phyloP scores from a whole-genome alignment of 2,888 invertebrate genomes.

The Barypeithes pellucidus region DNA sequence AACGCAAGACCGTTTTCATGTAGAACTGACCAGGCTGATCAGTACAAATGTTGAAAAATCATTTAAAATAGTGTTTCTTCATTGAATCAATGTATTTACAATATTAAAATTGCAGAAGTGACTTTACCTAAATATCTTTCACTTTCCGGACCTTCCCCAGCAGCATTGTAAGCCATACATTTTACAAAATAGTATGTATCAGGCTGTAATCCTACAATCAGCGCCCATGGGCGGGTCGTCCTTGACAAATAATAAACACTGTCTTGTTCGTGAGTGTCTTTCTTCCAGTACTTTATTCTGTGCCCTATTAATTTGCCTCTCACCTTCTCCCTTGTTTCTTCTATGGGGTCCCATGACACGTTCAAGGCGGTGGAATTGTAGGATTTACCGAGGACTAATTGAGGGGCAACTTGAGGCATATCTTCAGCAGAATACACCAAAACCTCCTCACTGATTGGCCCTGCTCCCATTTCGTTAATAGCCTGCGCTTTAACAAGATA shows the following conservation, averaged over 20 bases:
- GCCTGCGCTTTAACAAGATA: slow-evolving; percentile 90
- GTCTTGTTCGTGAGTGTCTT: slow-evolving; percentile 82
- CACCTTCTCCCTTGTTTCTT: slow-evolving; percentile 86
- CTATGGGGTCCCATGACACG: slow-evolving; percentile 92
- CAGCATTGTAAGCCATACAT: slow-evolving; percentile 95
- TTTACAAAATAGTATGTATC: slow-evolving; percentile 95
- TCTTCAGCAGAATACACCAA: slow-evolving; percentile 91
- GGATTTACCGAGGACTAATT: slow-evolving; percentile 83
- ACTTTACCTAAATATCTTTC: slow-evolving; percentile 82
- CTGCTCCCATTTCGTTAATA: slow-evolving; percentile 84
- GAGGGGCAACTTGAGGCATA: slow-evolving; percentile 93
- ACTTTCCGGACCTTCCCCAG: slow-evolving; percentile 96
- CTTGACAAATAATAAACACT: slow-evolving; percentile 89
- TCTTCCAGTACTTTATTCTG: slow-evolving; percentile 91
- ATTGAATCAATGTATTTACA: too few relatives aligned
- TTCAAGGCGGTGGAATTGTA: slow-evolving; percentile 95
- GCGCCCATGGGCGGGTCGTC: slow-evolving; percentile 87
- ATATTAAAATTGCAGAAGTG: not conserved
- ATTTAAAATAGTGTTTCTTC: too few relatives aligned
- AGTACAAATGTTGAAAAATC: too few relatives aligned
- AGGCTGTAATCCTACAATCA: slow-evolving; percentile 94
- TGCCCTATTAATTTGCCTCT: slow-evolving; percentile 85
- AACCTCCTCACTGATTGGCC: slow-evolving; percentile 85
- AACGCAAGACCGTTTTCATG: too few relatives aligned
- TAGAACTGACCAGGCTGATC: too few relatives aligned